Conservation (phyloP, 2,797 vertebrate genomes). For the Margarornis squamiger region DNA sequence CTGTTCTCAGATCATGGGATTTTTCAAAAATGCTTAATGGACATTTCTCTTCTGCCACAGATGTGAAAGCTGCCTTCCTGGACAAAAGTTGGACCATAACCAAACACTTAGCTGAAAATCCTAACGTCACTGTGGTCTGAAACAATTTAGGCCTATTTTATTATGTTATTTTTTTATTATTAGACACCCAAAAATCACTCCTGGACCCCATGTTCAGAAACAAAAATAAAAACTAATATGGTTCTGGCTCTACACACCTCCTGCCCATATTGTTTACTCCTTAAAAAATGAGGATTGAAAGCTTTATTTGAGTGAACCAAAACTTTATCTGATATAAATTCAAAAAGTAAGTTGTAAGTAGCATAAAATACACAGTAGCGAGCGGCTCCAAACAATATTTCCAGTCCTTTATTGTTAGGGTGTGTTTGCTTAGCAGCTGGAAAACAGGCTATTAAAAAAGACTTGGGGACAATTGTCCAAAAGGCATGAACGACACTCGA, state of each 20-base stretch:
- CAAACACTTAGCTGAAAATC: background rate
- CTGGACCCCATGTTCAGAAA: background rate
- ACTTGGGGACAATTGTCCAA: background rate
- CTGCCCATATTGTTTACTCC: background rate
- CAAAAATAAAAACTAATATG: background rate
- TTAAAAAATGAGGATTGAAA: background rate
- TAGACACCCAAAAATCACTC: background rate
- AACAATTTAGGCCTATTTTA: background rate
- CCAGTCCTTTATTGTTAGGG: background rate
- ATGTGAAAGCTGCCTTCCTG: background rate
- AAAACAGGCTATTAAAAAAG: background rate
- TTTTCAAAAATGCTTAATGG: background rate
- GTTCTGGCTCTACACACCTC: background rate
- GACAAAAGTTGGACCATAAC: background rate
- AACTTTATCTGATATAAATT: background rate
- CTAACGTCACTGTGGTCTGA: background rate
- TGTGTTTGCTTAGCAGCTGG: background rate
- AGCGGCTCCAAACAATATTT: background rate
- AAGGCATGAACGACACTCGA: background rate
- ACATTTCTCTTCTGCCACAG: background rate
- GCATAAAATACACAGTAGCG: background rate
- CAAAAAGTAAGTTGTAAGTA: background rate
- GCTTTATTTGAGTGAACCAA: background rate
- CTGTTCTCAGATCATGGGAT: background rate
- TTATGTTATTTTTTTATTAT: background rate